These are phyloP conservation scores for Okamejei kenojei DNA, from an alignment of 2,797 vertebrate genomes.

Conservation along the genomic window DNA sequence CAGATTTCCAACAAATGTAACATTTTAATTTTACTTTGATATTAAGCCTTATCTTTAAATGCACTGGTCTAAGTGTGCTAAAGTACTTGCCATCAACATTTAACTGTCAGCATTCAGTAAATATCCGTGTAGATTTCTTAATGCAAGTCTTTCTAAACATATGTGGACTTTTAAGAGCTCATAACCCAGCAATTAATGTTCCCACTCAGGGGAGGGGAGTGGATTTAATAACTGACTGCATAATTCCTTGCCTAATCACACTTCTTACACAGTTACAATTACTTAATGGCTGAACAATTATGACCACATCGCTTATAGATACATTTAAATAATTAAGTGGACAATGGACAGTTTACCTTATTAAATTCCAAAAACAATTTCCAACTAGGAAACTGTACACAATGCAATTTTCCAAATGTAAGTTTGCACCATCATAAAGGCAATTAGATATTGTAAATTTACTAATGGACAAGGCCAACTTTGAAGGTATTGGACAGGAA, in stretches of 20 bases:
- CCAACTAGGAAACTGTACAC: not conserved
- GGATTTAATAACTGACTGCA: not conserved
- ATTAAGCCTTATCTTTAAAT: not conserved
- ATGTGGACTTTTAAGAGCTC: not conserved
- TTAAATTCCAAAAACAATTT: not conserved
- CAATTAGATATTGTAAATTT: not conserved
- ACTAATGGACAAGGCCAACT: no score
- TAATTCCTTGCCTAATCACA: not conserved
- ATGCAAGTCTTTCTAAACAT: not conserved
- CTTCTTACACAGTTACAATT: not conserved
- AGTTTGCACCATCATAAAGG: not conserved
- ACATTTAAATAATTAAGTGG: not conserved
- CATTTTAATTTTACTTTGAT: not conserved
- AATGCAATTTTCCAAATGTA: slow-evolving; percentile 9
- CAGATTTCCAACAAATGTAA: no score
- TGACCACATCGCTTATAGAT: not conserved
- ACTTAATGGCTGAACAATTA: not conserved
- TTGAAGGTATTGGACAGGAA: no score
- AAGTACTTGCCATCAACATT: not conserved
- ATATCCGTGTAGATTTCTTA: not conserved
- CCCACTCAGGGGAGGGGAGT: not conserved
- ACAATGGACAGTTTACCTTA: not conserved
- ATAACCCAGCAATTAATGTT: not conserved
- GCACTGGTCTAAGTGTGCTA: not conserved
- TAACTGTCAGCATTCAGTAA: not conserved